Evolutionary conservation across 2,797 vertebrate species (phyloP).

Genomic region (Picus viridis): DNA sequence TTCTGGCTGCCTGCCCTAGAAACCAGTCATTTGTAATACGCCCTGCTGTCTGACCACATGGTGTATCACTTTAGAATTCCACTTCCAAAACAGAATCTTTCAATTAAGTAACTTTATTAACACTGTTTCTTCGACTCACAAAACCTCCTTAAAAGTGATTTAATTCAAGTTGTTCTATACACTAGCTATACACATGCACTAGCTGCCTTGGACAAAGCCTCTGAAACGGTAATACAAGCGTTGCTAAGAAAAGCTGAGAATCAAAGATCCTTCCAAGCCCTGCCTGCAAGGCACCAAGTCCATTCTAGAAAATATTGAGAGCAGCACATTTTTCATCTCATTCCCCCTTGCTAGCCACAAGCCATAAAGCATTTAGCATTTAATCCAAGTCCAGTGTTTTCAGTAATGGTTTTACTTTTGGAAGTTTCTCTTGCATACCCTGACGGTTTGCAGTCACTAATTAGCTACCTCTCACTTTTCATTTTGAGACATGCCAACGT

Average conservation of each 20-base stretch:
- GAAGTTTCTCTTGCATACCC: background rate
- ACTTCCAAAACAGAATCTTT: background rate
- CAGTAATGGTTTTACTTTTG: background rate
- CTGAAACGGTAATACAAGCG: background rate
- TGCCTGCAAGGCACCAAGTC: background rate
- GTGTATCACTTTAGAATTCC: background rate
- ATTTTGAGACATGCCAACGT: background rate
- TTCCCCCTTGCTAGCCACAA: background rate
- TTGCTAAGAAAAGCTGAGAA: background rate
- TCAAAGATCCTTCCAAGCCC: background rate
- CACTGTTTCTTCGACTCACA: background rate
- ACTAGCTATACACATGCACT: background rate
- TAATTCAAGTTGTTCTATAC: background rate
- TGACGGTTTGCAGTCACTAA: background rate
- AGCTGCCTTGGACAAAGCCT: background rate
- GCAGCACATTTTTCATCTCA: background rate
- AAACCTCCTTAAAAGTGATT: background rate
- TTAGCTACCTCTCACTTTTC: background rate
- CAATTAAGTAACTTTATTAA: background rate
- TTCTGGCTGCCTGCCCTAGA: background rate
- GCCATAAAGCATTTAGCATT: background rate
- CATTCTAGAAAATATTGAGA: background rate
- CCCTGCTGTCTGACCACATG: background rate
- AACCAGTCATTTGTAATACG: background rate
- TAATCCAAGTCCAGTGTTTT: background rate